Conservation (phyloP, 2,113 vertebrate genomes). For the Emydocephalus ijimae region DNA sequence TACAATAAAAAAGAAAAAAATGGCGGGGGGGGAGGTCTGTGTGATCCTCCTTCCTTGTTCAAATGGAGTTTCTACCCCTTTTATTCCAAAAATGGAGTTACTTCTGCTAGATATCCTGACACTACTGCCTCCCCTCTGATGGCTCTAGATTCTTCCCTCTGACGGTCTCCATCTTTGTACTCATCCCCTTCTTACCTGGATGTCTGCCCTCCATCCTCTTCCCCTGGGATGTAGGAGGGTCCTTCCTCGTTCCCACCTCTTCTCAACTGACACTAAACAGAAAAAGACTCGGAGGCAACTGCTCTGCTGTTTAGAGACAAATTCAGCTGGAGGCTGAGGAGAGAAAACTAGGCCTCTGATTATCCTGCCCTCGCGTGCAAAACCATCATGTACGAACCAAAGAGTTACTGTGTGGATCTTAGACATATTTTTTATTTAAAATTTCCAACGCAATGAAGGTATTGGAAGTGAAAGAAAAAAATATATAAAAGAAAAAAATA, state of each 20-base stretch:
- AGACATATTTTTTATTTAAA: neutral
- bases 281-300: neutral
- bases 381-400: neutral
- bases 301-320: neutral
- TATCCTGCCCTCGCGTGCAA: neutral
- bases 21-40: accelerated
- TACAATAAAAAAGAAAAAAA: neutral
- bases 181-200: neutral
- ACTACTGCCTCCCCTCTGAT: neutral
- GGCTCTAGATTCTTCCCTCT: neutral
- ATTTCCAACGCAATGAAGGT: neutral
- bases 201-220: neutral
- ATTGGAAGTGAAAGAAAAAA: neutral
- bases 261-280: conserved; percentile 7
- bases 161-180: neutral
- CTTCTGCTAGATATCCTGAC: neutral
- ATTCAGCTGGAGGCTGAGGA: neutral
- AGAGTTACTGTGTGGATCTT: neutral
- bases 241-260: conserved; percentile 2
- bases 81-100: neutral
- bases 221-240: neutral
- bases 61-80: neutral
- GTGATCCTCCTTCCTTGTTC: neutral
- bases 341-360: neutral
- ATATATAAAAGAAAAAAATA: neutral